A percentile compares a stretch with the other conserved stretches of the same genome.
Evolutionary conservation across 2,888 invertebrate genomes (phyloP).

Genomic region (Apeira syringaria): DNA sequence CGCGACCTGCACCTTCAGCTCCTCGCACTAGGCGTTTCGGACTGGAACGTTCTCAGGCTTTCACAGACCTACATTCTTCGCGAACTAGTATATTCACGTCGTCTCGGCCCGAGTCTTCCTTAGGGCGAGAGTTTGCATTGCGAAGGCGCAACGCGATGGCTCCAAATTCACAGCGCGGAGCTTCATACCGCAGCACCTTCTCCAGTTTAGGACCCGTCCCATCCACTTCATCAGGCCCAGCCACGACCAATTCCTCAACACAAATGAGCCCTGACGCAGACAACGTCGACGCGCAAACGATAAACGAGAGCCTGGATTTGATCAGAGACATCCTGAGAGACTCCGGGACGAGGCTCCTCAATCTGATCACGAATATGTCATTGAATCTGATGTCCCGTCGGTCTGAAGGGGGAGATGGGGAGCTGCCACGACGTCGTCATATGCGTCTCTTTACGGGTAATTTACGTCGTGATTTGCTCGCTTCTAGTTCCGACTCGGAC

Average conservation of each 20-base stretch:
- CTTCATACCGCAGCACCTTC: too few species aligned
- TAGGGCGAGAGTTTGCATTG: conserved; percentile 7
- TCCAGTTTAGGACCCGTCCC: conserved; percentile 17
- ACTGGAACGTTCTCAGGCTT: conserved; percentile 25
- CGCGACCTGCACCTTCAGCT: conserved; percentile 26
- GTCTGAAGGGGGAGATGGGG: conserved; percentile 48
- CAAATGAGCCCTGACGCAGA: conserved; percentile 56
- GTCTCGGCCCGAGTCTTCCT: conserved; percentile 23
- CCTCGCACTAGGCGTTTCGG: conserved; percentile 41
- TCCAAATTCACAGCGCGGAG: too few species aligned
- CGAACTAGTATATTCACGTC: conserved; percentile 70
- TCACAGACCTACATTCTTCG: conserved; percentile 34
- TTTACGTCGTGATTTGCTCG: conserved; percentile 51
- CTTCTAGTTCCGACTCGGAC: conserved; percentile 71
- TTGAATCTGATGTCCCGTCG: conserved; percentile 59
- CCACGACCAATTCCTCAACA: conserved; percentile 55
- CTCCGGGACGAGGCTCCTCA: conserved; percentile 71
- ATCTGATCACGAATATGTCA: conserved; percentile 76
- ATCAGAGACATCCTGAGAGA: conserved; percentile 76
- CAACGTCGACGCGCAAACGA: conserved; percentile 67
- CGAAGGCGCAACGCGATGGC: conserved; percentile 8
- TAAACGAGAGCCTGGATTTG: conserved; percentile 72
- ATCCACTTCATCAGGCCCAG: conserved; percentile 17
- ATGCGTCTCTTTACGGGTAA: conserved; percentile 49
- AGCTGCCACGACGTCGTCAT: conserved; percentile 31